Evolutionary conservation across 2,797 vertebrate genomes (phyloP), one percentile per base, ranked within the genome.

Genomic region (Carapus acus): DNA sequence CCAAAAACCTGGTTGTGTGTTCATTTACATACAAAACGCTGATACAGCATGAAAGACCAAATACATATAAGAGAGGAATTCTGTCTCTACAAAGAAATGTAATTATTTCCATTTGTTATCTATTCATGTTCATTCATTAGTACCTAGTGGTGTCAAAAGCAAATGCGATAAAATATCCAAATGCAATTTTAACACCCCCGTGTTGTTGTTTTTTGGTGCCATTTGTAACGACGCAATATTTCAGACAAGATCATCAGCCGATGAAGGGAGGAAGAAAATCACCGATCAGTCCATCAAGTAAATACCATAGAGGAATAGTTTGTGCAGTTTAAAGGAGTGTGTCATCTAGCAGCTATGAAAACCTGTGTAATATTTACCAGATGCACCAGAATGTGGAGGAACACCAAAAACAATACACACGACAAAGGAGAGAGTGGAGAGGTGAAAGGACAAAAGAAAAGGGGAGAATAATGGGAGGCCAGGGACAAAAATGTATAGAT

Each of bases 241-340:
- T 48, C 45, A 45, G 47, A 24, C 1, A 40, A 49, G 37, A 46
- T 62, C 58, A 54, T 61, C 24, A 23, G 20, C 31, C 58, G 40
- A 11, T 41, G 8, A 34, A 60, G 21, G 1, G 18, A 17, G 18
- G 54, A 34, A 57, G n/a, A 24, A 38, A 52, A 12, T 3, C 7
- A 60, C 56, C 62, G 76, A 77, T 78, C 69, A 79, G 56, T 79
- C 69, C 58, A 43, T 45, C 62, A 62, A 53, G 71, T 52, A 62
- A 62, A 60, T 43, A 18, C 19, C 6, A 56, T 62, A 40, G 43
- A 56, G 62, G 57, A 80, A 76, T 76, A 71, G 52, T 66, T 52
- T 74, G 71, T 73, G 51, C 69, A 54, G 59, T 40, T 36, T 38
- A 48, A 63, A 69, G 48, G 53, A 65, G 15, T 6, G 37, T 61